phyloP scores from a whole-genome alignment of 1,140 invertebrate species.

The Zophobas morio region DNA sequence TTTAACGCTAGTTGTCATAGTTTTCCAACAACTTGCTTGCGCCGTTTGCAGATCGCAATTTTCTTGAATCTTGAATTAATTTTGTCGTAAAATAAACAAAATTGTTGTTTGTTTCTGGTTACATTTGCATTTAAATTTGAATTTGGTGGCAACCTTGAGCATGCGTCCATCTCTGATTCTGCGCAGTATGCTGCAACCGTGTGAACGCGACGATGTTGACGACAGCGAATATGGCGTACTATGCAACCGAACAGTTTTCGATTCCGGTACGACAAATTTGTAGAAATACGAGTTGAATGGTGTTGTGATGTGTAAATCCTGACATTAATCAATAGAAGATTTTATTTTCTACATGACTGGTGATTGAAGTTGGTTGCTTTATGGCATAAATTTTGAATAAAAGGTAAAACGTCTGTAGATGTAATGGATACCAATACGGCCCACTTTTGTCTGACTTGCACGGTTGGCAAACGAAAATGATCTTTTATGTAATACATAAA shows the following conservation, averaged over 20 bases:
- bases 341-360: slow-evolving; percentile 1
- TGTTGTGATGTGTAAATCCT: slow-evolving; percentile 12
- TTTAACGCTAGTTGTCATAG: no score
- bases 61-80: not conserved
- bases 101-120: not conserved
- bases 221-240: slow-evolving; percentile 42
- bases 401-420: slow-evolving; percentile 54
- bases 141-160: not conserved
- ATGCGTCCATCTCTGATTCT: not conserved
- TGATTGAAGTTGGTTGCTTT: slow-evolving; percentile 22
- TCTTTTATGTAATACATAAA: slow-evolving; percentile 60
- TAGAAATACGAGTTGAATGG: slow-evolving; percentile 43
- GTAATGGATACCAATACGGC: slow-evolving; percentile 61
- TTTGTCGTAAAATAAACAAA: not conserved
- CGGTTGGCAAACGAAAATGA: slow-evolving; percentile 56
- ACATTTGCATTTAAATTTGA: slow-evolving; percentile 35
- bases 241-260: slow-evolving; percentile 43
- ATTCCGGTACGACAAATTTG: slow-evolving; percentile 17
- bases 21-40: no score
- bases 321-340: not conserved
- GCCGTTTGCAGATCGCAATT: no score
- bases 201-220: slow-evolving; percentile 28
- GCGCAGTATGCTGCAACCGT: slow-evolving; percentile 8
- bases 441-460: slow-evolving; percentile 60
- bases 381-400: slow-evolving; percentile 48